Conservation (phyloP, 1,140 invertebrate genomes). For the Drosophila neocordata region DNA sequence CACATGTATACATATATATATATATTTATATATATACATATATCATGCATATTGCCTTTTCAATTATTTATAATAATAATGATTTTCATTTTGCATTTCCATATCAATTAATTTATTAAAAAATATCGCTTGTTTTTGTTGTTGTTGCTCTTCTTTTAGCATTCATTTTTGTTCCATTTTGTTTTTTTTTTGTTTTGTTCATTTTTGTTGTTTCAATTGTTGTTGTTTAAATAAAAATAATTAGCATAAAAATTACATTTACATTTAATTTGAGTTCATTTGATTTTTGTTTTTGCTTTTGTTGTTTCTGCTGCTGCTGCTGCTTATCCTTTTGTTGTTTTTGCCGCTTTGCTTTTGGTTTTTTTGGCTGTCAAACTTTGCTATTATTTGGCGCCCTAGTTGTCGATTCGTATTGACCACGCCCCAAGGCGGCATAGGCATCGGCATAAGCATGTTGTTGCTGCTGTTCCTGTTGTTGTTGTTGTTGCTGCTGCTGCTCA, state of each 20-base stretch:
- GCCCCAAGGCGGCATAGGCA: slow-evolving; percentile 86
- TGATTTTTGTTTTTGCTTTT: slow-evolving; percentile 76
- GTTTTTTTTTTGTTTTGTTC: slow-evolving; percentile 36
- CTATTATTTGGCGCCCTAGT: slow-evolving; percentile 82
- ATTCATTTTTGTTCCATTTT: slow-evolving; percentile 24
- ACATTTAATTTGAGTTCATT: slow-evolving; percentile 83
- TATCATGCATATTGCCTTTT: slow-evolving; percentile 65
- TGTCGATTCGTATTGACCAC: slow-evolving; percentile 83
- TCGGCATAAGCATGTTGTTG: slow-evolving; percentile 83
- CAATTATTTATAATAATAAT: slow-evolving; percentile 64
- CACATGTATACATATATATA: slow-evolving; percentile 41
- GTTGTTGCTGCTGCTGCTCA: slow-evolving; percentile 84
- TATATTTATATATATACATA: slow-evolving; percentile 41
- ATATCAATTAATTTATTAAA: slow-evolving; percentile 71
- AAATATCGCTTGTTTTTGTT: slow-evolving; percentile 58
- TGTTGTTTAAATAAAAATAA: slow-evolving; percentile 81
- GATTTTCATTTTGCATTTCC: slow-evolving; percentile 56
- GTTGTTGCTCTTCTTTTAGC: slow-evolving; percentile 21
- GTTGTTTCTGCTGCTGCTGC: slow-evolving; percentile 50
- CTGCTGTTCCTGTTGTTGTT: slow-evolving; percentile 81
- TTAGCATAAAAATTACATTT: slow-evolving; percentile 83
- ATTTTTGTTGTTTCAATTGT: slow-evolving; percentile 21
- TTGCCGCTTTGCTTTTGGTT: slow-evolving; percentile 61
- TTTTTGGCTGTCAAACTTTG: slow-evolving; percentile 84
- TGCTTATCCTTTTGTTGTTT: slow-evolving; percentile 41